These are phyloP conservation scores for Drosophila conformis DNA, from an alignment of 2,888 invertebrate genomes.

Conservation along the genomic window DNA sequence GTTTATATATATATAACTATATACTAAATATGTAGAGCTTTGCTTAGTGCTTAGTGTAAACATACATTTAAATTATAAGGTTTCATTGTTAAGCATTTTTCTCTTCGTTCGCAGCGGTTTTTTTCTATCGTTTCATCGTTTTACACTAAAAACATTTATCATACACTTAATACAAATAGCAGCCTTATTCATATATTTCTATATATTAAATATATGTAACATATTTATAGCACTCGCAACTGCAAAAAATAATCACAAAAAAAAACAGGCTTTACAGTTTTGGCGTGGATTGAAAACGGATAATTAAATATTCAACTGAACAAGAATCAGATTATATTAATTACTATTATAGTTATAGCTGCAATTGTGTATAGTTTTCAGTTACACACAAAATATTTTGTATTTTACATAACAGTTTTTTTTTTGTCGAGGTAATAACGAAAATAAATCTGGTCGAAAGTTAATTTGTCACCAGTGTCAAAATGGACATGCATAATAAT, in stretches of 20 bases:
- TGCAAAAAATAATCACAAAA: slow-evolving; percentile 15
- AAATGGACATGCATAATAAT: slow-evolving; percentile 13
- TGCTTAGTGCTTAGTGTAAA: slow-evolving; percentile 52
- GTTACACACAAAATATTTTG: background rate
- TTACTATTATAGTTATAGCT: slow-evolving; percentile 7
- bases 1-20: slow-evolving; percentile 49
- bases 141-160: slow-evolving; percentile 65
- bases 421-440: slow-evolving; percentile 55
- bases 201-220: slow-evolving; percentile 39
- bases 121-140: slow-evolving; percentile 2
- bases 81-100: slow-evolving; percentile 48
- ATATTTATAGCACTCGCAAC: slow-evolving; percentile 60
- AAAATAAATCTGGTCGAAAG: slow-evolving; percentile 49
- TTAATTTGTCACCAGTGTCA: slow-evolving; percentile 35
- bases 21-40: slow-evolving; percentile 64
- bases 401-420: slow-evolving; percentile 28
- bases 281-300: slow-evolving; percentile 44
- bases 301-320: slow-evolving; percentile 34
- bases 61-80: slow-evolving; percentile 52
- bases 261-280: slow-evolving; percentile 48
- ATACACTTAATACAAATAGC: slow-evolving; percentile 60
- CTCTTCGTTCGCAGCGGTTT: slow-evolving; percentile 20
- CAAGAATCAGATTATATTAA: slow-evolving; percentile 8
- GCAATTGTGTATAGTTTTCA: slow-evolving; percentile 22
- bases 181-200: slow-evolving; percentile 51